These are phyloP conservation scores for Tinea pellionella DNA, from an alignment of 2,888 invertebrate genomes.

Conservation along the genomic window DNA sequence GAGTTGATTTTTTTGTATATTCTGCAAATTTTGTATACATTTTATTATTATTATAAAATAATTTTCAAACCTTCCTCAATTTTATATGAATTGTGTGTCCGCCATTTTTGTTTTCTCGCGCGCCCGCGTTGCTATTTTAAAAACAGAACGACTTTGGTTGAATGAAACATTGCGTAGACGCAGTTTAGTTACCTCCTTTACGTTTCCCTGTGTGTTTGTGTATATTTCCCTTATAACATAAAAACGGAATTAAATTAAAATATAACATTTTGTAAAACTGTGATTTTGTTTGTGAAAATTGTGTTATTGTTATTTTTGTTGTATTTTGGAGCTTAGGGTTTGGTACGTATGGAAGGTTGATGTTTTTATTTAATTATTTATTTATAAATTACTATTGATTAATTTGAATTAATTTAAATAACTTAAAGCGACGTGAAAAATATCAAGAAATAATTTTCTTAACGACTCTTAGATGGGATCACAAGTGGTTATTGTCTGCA, in stretches of 20 bases:
- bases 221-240: neutral
- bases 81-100: neutral
- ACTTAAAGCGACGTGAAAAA: no score
- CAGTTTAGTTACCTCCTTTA: slow-evolving; percentile 5
- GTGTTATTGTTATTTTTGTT: no score
- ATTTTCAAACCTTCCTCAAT: neutral
- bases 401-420: no score
- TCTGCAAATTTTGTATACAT: neutral
- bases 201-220: neutral
- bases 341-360: no score
- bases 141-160: slow-evolving; percentile 12
- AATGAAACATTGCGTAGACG: slow-evolving; percentile 8
- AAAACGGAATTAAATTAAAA: neutral
- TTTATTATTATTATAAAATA: neutral
- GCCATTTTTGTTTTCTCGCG: neutral
- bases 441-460: no score
- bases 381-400: no score
- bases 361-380: no score
- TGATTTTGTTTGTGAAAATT: no score
- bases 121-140: neutral
- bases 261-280: neutral
- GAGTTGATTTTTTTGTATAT: no score
- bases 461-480: no score
- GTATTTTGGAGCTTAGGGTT: no score
- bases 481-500: no score